These are phyloP conservation scores for Anarsia innoxiella DNA, from an alignment of 2,888 invertebrate species.

Conservation along the genomic window DNA sequence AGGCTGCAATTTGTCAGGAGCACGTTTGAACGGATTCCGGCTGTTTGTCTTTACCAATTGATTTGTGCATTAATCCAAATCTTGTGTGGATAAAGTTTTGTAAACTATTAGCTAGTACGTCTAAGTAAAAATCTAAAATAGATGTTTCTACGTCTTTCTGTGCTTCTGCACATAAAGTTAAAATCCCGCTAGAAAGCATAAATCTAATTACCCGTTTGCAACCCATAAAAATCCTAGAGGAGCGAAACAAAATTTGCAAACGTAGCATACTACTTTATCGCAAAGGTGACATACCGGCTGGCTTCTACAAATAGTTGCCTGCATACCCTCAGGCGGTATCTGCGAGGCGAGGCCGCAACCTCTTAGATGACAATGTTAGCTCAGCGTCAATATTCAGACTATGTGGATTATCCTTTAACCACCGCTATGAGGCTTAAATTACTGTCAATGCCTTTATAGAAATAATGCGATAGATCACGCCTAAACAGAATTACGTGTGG, in stretches of 20 bases:
- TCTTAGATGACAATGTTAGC: slow-evolving; percentile 44
- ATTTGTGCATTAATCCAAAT: no score
- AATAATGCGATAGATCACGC: slow-evolving; percentile 26
- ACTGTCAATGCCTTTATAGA: slow-evolving; percentile 41
- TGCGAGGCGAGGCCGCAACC: slow-evolving; percentile 5
- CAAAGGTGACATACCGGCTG: background rate
- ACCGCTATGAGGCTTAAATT: slow-evolving; percentile 43
- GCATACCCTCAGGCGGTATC: slow-evolving; percentile 33
- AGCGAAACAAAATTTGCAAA: no score
- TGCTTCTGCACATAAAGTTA: no score
- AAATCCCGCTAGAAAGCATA: no score
- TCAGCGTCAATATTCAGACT: slow-evolving; percentile 47
- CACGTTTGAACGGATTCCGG: slow-evolving; percentile 41
- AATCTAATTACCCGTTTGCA: no score
- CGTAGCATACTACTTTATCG: background rate
- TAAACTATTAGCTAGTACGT: no score
- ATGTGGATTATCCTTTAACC: slow-evolving; percentile 49
- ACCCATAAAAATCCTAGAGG: no score
- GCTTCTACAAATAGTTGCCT: slow-evolving; percentile 32
- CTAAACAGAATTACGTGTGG: background rate
- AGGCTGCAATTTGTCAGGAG: slow-evolving; percentile 55
- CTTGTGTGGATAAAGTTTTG: no score
- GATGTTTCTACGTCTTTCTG: no score
- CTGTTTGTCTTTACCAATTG: slow-evolving; percentile 11
- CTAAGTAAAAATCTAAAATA: no score